phyloP scores from a whole-genome alignment of 2,888 invertebrate species.

The Trichopria drosophilae region DNA sequence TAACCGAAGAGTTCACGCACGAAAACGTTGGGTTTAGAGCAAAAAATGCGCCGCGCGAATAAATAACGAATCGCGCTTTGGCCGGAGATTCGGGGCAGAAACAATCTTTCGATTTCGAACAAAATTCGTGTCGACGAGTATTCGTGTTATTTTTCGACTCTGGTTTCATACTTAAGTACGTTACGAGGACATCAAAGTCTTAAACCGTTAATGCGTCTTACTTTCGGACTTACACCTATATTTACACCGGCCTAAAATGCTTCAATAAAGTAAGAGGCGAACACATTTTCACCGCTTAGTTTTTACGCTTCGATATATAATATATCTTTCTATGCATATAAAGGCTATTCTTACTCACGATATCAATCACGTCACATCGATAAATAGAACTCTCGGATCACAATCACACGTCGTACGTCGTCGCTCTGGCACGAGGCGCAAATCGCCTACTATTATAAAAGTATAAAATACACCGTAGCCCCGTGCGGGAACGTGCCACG shows the following conservation, averaged over 20 bases:
- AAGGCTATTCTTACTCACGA: slow-evolving; percentile 38
- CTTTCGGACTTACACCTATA: slow-evolving; percentile 37
- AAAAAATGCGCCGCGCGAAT: too few species aligned
- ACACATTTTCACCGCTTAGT: too few species aligned
- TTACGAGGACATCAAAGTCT: slow-evolving; percentile 41
- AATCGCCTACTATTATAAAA: slow-evolving; percentile 48
- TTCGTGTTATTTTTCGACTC: too few species aligned
- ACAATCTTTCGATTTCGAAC: too few species aligned
- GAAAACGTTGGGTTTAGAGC: too few species aligned
- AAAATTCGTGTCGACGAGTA: too few species aligned
- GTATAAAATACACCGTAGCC: slow-evolving; percentile 54
- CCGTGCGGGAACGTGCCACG: slow-evolving; percentile 33
- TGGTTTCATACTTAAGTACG: too few species aligned
- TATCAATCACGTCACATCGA: slow-evolving; percentile 48
- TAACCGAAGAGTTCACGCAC: too few species aligned
- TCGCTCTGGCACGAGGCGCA: slow-evolving; percentile 36
- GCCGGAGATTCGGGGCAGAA: too few species aligned
- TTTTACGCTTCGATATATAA: slow-evolving; percentile 14
- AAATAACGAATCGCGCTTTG: too few species aligned
- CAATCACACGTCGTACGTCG: slow-evolving; percentile 44
- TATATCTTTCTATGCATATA: slow-evolving; percentile 32
- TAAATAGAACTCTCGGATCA: slow-evolving; percentile 48
- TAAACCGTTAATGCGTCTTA: slow-evolving; percentile 39
- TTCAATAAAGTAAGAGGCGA: too few species aligned
- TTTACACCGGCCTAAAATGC: too few species aligned